Evolutionary conservation across 2,797 vertebrate genomes (phyloP), one percentile per base, ranked within the genome.

Genomic region (Sebastes steindachneri): DNA sequence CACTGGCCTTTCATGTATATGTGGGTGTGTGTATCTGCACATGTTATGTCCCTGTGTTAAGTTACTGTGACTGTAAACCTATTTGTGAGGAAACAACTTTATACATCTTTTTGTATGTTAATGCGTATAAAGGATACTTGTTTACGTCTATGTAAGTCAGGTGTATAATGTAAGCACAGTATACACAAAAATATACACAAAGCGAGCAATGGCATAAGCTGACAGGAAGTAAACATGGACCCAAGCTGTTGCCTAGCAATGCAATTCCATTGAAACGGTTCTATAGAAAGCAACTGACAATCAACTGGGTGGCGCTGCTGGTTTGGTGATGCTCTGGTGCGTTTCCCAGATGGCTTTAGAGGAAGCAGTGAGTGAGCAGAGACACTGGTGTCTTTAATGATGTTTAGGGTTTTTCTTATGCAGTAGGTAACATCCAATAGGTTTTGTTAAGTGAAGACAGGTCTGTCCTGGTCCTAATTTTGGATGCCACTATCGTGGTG

Each of bases 31-130:
- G 53, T 66, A 5, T 62, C n/a, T 62, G 11, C n/a, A n/a, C 21
- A 45, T 9, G 4, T 37, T 60, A 3, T 71, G 28, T 71, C 29
- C 10, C 35, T 76, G 66, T 69, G 65, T 88, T 57, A 5, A 75
- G 79, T 86, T 84, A 62, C 78, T 57, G 65, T 72, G 74, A 79
- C 62, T 62, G 33, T 80, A 54, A 63, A 67, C 53, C 69, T 37
- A 2, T 41, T 57, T 35, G 19, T 2, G 0, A 14, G 1, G 9
- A 17, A 51, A 45, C 15, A 63, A 33, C 54, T 48, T 48, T 26
- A 33, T 55, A 12, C 35, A 9, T 19, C 21, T 21, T 41, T 29
- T 59, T 19, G 19, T 21, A 0, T 74, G 19, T 11, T 60, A 23
- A 73, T 71, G 2, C 33, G 2, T 41, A 11, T 21, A 60, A 53